Base-by-base conservation (phyloP, 2,113 vertebrate genomes). In the Varanus komodoensis region DNA sequence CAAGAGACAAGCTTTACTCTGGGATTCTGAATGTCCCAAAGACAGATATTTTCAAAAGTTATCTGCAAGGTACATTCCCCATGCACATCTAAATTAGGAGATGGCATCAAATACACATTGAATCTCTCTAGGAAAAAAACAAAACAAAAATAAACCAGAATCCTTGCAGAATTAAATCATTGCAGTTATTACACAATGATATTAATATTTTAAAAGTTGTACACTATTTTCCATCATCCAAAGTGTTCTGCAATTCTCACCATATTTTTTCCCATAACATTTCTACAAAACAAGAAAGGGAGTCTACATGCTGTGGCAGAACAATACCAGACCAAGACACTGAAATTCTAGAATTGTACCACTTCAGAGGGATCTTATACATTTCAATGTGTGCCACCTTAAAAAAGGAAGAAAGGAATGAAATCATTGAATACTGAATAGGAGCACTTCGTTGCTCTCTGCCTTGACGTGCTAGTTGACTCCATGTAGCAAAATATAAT, bases 51-150 rank as follows among this genome's bases (percentile, higher is more conserved):
- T 97, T 98, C 97, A 94, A 94, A 97, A 79, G 97, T 98, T 94
- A 98, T 98, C 97, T 98, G 98, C 95, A 98, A 97, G 95, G 97
- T 97, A 97, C 98, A 98, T 96, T 98, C 98, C 94, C 97, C 98
- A 93, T 98, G 98, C 93, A 98, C 96, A 97, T 98, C 97, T 97
- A 98, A 97, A 96, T 97, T 98, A 96, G 97, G 97, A 93, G 97
- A 98, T 93, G 98, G 98, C 97, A 98, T 97, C 97, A 98, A 97
- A 97, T 97, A 98, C 95, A 98, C 98, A 97, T 97, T 97, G 97
- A 98, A 98, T 97, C 97, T 97, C 97, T 98, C 98, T 98, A 96
- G 96, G 97, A 97, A 96, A 96, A 97, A 97, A 98, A 97, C 96
- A 97, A 89, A 64, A 64, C 15, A 64, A 97, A 93, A 93, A 97